A percentile compares a stretch with the other conserved stretches of the same genome.
These are phyloP conservation scores for Myrmecophaga tridactyla DNA, from an alignment of 2,113 vertebrate species.

Conservation along the genomic window DNA sequence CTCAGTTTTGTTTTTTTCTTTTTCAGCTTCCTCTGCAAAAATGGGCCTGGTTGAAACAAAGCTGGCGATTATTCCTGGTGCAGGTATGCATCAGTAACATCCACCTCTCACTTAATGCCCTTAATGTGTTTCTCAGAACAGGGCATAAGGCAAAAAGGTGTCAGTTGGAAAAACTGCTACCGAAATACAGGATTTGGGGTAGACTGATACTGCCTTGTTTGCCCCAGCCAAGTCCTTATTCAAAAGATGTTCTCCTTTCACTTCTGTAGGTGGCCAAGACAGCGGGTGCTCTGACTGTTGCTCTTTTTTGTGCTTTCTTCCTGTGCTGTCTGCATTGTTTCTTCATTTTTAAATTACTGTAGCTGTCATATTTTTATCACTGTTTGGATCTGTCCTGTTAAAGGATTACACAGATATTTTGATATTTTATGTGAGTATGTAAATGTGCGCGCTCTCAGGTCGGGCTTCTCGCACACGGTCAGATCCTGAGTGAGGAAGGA, in stretches of 20 bases:
- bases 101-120: neutral
- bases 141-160: neutral
- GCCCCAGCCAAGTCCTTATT: neutral
- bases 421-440: neutral
- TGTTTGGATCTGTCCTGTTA: neutral
- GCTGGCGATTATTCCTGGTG: slow-evolving; percentile 95
- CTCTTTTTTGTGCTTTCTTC: neutral
- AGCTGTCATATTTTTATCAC: neutral
- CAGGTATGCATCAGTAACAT: slow-evolving; percentile 85
- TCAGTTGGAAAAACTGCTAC: neutral
- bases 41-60: slow-evolving; percentile 98
- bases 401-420: neutral
- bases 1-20: slow-evolving; percentile 63
- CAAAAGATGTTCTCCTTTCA: neutral
- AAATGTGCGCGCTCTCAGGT: fast-evolving
- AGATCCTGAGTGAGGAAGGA: neutral
- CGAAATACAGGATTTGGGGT: neutral
- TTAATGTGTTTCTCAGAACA: neutral
- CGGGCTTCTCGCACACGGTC: fast-evolving
- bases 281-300: fast-evolving
- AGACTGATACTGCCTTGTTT: neutral
- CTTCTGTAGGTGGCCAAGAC: neutral
- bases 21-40: slow-evolving; percentile 92
- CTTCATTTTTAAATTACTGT: neutral
- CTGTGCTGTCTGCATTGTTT: neutral